Percentiles rank a stretch among this genome's conserved stretches.
Evolutionary conservation across 2,888 invertebrate species (phyloP).

Genomic region (Nyleta sp.): DNA sequence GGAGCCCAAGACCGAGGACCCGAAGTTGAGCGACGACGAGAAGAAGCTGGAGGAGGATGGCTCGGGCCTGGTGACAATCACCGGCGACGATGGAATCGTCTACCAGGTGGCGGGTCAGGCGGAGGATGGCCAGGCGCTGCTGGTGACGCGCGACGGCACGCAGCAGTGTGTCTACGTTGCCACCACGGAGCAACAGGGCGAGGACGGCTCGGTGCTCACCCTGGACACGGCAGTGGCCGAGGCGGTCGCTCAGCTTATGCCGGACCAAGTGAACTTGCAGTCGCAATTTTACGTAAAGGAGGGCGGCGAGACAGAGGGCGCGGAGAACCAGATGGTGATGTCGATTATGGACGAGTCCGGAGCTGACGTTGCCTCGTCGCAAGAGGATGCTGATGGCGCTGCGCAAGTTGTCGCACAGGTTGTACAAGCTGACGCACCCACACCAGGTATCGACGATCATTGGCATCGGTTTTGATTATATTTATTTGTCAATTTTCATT

Average conservation of each 20-base stretch:
- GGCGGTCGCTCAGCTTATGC: slow-evolving; percentile 85
- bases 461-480: too few species aligned
- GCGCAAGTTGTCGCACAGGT: slow-evolving; percentile 94
- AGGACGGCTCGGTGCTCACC: slow-evolving; percentile 84
- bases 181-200: slow-evolving; percentile 83
- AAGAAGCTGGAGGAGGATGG: slow-evolving; percentile 81
- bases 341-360: slow-evolving; percentile 81
- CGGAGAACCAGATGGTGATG: slow-evolving; percentile 82
- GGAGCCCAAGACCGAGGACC: slow-evolving; percentile 82
- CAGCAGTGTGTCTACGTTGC: slow-evolving; percentile 88
- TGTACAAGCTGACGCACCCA: slow-evolving; percentile 92
- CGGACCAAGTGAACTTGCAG: slow-evolving; percentile 82
- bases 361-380: slow-evolving; percentile 78
- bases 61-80: slow-evolving; percentile 89
- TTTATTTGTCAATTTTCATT: too few species aligned
- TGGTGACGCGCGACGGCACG: slow-evolving; percentile 90
- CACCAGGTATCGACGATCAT: too few species aligned
- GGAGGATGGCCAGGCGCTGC: slow-evolving; percentile 89
- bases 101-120: slow-evolving; percentile 92
- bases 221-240: slow-evolving; percentile 84
- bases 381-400: slow-evolving; percentile 83
- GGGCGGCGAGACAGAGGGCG: slow-evolving; percentile 75
- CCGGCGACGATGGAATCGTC: slow-evolving; percentile 92
- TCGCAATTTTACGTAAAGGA: slow-evolving; percentile 82
- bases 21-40: slow-evolving; percentile 85